A percentile compares a stretch with the other conserved stretches of the same genome.
Conservation (phyloP, 1,140 invertebrate species). For the Heliothis virescens region DNA sequence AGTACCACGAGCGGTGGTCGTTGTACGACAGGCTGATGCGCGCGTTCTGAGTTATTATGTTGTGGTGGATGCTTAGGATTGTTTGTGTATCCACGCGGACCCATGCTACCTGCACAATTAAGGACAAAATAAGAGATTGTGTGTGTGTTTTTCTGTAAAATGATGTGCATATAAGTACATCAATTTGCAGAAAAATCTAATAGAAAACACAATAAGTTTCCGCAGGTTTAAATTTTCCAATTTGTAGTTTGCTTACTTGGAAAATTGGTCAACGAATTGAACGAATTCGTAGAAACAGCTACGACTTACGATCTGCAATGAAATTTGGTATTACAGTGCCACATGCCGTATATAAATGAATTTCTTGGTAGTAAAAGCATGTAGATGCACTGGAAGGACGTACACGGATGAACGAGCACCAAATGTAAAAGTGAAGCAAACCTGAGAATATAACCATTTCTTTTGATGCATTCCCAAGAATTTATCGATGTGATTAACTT, state of each 20-base stretch:
- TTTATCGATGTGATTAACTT: slow-evolving; percentile 22
- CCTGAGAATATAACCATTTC: slow-evolving; percentile 8
- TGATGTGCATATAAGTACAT: not conserved
- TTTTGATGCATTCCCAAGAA: slow-evolving; percentile 20
- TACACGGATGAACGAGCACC: slow-evolving; percentile 13
- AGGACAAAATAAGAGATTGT: not conserved
- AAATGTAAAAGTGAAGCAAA: slow-evolving; percentile 34
- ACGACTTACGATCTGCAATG: not conserved
- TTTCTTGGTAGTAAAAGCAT: slow-evolving; percentile 9
- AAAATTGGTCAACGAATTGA: not conserved
- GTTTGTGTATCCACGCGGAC: slow-evolving; percentile 96
- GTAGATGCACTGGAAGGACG: slow-evolving; percentile 23
- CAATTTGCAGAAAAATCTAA: not conserved
- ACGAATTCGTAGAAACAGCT: not conserved
- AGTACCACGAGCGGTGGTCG: slow-evolving; percentile 95
- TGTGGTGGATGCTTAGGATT: slow-evolving; percentile 95
- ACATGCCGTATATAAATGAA: not conserved
- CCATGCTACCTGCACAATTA: slow-evolving; percentile 92
- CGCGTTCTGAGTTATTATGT: slow-evolving; percentile 95
- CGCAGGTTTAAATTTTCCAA: too few relatives aligned
- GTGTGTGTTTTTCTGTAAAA: too few relatives aligned
- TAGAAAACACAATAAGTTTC: not conserved
- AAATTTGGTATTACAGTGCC: not conserved
- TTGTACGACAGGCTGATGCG: slow-evolving; percentile 95
- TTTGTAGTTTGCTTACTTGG: too few relatives aligned